Evolutionary conservation across 2,113 vertebrate species (phyloP).

Genomic region (cat (Felis catus)): F.catus_Fca126_mat1.0 CM031424.1:66577001-66577500

Average conservation of each 20-base stretch:
- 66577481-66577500: not conserved
- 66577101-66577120: not conserved
- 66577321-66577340: too few relatives aligned
- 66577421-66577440: not conserved
- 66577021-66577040: not conserved
- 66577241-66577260: not conserved
- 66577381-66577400: constrained; percentile 45
- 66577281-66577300: not conserved
- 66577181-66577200: not conserved
- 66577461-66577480: not conserved
- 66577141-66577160: not conserved
- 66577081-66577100: not conserved
- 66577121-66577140: not conserved
- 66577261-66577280: not conserved
- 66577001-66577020: not conserved
- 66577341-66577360: not conserved
- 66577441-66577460: not conserved
- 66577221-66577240: not conserved
- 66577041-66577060: not conserved
- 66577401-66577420: not conserved
- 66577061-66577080: not conserved
- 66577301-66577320: not conserved
- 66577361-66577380: not conserved
- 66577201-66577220: not conserved
- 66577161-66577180: not conserved